These are phyloP conservation scores for Nymphicus hollandicus DNA, from an alignment of 2,113 vertebrate genomes.

Conservation along the genomic window DNA sequence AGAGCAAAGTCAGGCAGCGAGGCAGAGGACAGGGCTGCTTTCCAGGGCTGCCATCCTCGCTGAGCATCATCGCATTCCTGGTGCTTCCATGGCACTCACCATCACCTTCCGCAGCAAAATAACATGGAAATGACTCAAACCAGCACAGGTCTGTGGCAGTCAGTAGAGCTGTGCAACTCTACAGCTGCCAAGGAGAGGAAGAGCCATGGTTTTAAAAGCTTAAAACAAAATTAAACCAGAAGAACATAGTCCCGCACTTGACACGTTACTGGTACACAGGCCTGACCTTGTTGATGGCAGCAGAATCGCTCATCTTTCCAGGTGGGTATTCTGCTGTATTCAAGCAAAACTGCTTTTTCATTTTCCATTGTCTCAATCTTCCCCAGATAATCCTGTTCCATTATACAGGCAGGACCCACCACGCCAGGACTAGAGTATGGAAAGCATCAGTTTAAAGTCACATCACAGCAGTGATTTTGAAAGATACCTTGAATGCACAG, in stretches of 20 bases:
- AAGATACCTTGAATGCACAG: neutral
- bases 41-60: neutral
- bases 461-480: neutral
- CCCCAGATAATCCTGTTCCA: neutral
- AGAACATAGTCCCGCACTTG: no score
- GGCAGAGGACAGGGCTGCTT: neutral
- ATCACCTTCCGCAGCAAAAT: neutral
- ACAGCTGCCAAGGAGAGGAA: neutral
- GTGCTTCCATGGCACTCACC: accelerated
- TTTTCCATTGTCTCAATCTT: neutral
- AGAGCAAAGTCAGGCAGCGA: neutral
- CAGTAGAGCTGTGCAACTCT: neutral
- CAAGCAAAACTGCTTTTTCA: neutral
- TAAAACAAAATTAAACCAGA: neutral
- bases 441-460: neutral
- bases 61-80: accelerated
- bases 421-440: accelerated
- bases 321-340: no score
- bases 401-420: neutral
- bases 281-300: neutral
- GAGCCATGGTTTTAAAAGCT: neutral
- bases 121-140: accelerated
- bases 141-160: no score
- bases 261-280: accelerated
- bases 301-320: neutral